Evolutionary conservation across 2,113 vertebrate species (phyloP).

Genomic region (Archocentrus centrarchus): DNA sequence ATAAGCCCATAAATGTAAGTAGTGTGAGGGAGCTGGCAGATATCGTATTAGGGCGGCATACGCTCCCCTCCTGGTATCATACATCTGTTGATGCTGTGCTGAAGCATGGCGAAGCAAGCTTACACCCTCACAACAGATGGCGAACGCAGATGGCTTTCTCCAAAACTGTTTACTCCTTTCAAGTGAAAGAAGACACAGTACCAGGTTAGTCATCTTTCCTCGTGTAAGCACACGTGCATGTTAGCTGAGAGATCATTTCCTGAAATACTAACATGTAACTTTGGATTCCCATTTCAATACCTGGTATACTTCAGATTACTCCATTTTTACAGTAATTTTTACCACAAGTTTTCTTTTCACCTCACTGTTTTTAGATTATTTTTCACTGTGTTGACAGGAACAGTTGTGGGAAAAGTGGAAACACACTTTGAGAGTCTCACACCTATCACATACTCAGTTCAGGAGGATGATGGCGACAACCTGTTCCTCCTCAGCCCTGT

Average conservation of each 20-base stretch:
- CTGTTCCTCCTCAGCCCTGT: conserved; percentile 78
- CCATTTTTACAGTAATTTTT: not conserved
- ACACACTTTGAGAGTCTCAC: conserved; percentile 40
- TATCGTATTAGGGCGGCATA: conserved; percentile 27
- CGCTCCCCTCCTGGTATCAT: conserved; percentile 44
- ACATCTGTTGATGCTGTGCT: conserved; percentile 45
- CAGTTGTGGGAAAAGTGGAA: conserved; percentile 77
- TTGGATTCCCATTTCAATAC: not conserved
- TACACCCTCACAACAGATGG: conserved; percentile 58
- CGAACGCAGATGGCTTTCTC: conserved; percentile 66
- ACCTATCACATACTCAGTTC: conserved; percentile 72
- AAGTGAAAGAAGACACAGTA: conserved; percentile 79
- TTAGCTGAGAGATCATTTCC: not conserved
- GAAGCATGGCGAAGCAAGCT: conserved; percentile 17
- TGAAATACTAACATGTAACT: not conserved
- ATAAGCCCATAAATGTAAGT: conserved; percentile 33
- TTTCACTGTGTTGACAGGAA: conserved; percentile 72
- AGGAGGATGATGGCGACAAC: conserved; percentile 81
- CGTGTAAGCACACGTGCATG: not conserved
- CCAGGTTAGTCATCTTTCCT: conserved; percentile 71
- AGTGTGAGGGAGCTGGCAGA: conserved; percentile 35
- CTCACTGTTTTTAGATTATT: not conserved
- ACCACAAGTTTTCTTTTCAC: not conserved
- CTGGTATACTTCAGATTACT: not conserved
- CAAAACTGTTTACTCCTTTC: conserved; percentile 77